A percentile compares a stretch with the other conserved stretches of the same genome.
Evolutionary conservation across 2,888 invertebrate species (phyloP).

Genomic region (Amiota communis): DNA sequence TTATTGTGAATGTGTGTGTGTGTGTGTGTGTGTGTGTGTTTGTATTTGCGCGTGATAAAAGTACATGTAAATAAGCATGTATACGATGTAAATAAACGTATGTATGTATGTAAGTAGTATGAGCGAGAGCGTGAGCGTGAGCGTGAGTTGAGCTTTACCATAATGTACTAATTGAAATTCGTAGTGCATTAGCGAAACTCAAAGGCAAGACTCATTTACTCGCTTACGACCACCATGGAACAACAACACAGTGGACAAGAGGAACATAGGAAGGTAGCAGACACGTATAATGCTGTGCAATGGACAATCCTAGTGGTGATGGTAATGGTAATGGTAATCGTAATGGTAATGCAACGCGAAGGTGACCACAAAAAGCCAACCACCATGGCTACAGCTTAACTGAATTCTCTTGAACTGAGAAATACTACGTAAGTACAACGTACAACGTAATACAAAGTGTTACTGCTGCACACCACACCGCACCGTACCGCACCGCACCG

Average conservation of each 20-base stretch:
- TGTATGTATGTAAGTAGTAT: no score
- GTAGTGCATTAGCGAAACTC: conserved; percentile 24
- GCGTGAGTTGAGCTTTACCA: conserved; percentile 6
- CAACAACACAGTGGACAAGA: not conserved
- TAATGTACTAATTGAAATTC: conserved; percentile 25
- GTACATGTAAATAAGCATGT: not conserved
- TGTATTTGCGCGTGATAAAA: not conserved
- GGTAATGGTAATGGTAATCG: not conserved
- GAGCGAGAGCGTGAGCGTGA: not conserved
- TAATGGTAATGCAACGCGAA: not conserved
- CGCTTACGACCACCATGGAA: not conserved
- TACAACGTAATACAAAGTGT: not conserved
- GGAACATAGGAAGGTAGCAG: not conserved
- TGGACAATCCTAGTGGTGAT: not conserved
- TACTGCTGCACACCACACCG: not conserved
- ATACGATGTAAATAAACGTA: not conserved
- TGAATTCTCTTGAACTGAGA: no score
- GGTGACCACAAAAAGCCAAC: conserved; percentile 17
- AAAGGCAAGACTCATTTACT: not conserved
- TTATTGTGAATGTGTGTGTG: not conserved
- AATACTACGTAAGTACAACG: no score
- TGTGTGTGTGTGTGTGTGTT: conserved; percentile 4
- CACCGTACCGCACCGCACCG: no score
- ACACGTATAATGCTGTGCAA: not conserved
- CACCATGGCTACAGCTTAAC: not conserved